phyloP scores from a whole-genome alignment of 2,797 vertebrate species.

The Sebastes diploproa region DNA sequence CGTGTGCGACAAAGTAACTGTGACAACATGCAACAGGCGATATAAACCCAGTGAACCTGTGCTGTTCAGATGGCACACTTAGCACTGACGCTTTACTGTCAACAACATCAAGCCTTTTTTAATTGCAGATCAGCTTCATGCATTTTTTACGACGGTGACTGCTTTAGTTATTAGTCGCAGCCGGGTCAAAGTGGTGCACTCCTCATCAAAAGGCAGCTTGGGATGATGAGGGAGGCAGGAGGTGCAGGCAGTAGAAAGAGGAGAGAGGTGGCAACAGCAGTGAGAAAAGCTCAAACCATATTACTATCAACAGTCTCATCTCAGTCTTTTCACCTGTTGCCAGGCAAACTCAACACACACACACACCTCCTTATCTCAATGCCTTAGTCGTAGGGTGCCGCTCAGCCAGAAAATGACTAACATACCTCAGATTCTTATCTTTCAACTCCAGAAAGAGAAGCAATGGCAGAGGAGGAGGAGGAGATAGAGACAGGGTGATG shows the following conservation, averaged over 20 bases:
- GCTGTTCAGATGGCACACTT: neutral
- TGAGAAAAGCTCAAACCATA: slow-evolving; percentile 19
- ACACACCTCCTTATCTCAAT: slow-evolving; percentile 10
- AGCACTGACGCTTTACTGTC: neutral
- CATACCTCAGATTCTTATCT: slow-evolving; percentile 44
- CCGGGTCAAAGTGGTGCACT: slow-evolving; percentile 21
- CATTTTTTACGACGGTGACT: slow-evolving; percentile 55
- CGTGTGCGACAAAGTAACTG: neutral
- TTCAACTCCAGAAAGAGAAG: slow-evolving; percentile 25
- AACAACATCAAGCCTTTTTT: slow-evolving; percentile 43
- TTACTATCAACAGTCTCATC: slow-evolving; percentile 47
- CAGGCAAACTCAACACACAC: slow-evolving; percentile 60
- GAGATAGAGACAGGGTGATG: slow-evolving; percentile 7
- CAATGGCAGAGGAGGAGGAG: neutral
- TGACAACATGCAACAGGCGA: neutral
- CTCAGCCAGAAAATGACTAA: slow-evolving; percentile 59
- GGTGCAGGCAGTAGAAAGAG: neutral
- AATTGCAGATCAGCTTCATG: slow-evolving; percentile 46
- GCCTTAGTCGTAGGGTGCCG: slow-evolving; percentile 13
- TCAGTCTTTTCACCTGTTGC: slow-evolving; percentile 71
- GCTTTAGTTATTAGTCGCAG: slow-evolving; percentile 39
- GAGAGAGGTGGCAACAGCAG: slow-evolving; percentile 4
- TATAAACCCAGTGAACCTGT: neutral
- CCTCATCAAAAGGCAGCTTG: slow-evolving; percentile 34
- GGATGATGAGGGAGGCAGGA: slow-evolving; percentile 6